A percentile compares a stretch with the other conserved stretches of the same genome.
phyloP scores from a whole-genome alignment of 2,888 invertebrate genomes.

The Metopia argyrocephala region DNA sequence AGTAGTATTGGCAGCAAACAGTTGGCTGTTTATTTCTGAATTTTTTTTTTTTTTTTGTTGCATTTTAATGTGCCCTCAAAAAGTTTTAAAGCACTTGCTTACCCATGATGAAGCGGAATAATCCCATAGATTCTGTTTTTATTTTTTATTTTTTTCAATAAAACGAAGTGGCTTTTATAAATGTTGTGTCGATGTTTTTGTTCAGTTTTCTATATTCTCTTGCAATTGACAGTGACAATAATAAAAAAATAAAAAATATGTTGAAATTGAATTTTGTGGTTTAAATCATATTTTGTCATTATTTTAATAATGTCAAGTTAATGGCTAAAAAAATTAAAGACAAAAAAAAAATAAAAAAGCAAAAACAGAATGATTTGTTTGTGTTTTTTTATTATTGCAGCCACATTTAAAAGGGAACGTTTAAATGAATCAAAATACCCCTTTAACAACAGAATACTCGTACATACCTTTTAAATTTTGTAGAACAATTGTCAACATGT shows the following conservation, averaged over 20 bases:
- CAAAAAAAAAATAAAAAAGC: background rate
- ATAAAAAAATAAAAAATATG: slow-evolving; percentile 30
- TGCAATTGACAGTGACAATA: too few species aligned
- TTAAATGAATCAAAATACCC: background rate
- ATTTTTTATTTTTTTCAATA: background rate
- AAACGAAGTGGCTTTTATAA: background rate
- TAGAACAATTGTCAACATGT: slow-evolving; percentile 34
- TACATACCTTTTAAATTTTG: slow-evolving; percentile 9
- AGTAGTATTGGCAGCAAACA: too few species aligned
- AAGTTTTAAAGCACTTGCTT: slow-evolving; percentile 47
- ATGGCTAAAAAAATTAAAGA: slow-evolving; percentile 25
- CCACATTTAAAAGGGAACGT: slow-evolving; percentile 3
- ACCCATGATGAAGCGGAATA: slow-evolving; percentile 18
- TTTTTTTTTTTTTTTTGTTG: background rate
- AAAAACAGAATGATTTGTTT: background rate
- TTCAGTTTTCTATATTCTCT: background rate
- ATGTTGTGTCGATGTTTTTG: background rate
- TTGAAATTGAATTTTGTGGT: slow-evolving; percentile 59
- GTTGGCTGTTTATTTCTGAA: background rate
- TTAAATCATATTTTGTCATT: slow-evolving; percentile 60
- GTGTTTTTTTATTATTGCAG: background rate
- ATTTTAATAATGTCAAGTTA: slow-evolving; percentile 55
- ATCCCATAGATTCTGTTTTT: background rate
- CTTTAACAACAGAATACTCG: background rate
- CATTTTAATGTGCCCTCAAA: background rate